phyloP scores from a whole-genome alignment of 2,797 vertebrate genomes.

The Melopsittacus undulatus region DNA sequence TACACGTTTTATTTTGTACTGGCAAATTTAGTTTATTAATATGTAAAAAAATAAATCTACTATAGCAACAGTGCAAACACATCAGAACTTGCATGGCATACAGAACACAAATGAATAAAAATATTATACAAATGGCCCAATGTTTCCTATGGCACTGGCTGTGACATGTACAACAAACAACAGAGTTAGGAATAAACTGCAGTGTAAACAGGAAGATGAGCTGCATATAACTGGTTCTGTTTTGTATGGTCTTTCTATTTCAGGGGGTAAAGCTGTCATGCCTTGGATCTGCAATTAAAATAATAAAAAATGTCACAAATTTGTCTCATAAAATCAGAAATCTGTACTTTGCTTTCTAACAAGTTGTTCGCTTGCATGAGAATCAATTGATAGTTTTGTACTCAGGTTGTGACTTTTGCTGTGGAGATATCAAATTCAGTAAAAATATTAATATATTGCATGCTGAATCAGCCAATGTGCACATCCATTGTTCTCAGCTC shows the following conservation, averaged over 20 bases:
- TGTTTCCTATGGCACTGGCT: background rate
- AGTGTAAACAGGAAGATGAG: conserved; percentile 16
- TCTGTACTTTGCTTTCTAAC: background rate
- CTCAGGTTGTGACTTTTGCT: background rate
- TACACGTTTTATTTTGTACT: conserved; percentile 25
- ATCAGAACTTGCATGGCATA: conserved; percentile 33
- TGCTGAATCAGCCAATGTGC: background rate
- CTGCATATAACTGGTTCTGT: conserved; percentile 69
- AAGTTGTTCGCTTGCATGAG: background rate
- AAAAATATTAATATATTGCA: background rate
- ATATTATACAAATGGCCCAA: background rate
- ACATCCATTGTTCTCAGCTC: background rate
- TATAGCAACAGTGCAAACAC: conserved; percentile 71
- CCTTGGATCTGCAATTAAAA: conserved; percentile 82
- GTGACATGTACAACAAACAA: background rate
- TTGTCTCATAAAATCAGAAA: background rate
- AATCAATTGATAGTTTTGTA: background rate
- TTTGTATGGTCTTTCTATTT: conserved; percentile 72
- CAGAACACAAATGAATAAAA: background rate
- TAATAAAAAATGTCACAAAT: background rate
- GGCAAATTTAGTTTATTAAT: conserved; percentile 60
- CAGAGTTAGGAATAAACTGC: background rate
- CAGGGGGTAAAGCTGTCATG: conserved; percentile 81
- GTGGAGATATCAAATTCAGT: background rate
- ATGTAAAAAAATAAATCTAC: conserved; percentile 78